Conservation (phyloP, 2,888 invertebrate genomes). For the Priocnemis perturbator region DNA sequence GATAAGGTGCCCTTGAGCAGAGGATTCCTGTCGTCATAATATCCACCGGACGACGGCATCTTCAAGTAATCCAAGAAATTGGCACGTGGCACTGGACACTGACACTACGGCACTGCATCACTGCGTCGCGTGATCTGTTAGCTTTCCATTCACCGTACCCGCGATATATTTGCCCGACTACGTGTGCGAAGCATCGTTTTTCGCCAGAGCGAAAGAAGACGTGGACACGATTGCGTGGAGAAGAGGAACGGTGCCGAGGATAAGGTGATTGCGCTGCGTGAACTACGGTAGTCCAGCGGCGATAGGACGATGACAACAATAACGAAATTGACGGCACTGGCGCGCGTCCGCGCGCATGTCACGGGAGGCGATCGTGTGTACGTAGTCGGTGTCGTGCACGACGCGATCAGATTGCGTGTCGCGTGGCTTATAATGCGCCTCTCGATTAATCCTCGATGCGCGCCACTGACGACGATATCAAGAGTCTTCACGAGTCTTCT, state of each 20-base stretch:
- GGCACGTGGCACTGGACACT: slow-evolving; percentile 72
- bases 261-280: neutral
- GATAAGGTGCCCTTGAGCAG: slow-evolving; percentile 79
- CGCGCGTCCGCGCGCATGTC: slow-evolving; percentile 25
- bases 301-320: neutral
- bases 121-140: slow-evolving; percentile 69
- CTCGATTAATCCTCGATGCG: neutral
- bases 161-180: slow-evolving; percentile 40
- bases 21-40: slow-evolving; percentile 79
- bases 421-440: neutral
- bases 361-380: slow-evolving; percentile 16
- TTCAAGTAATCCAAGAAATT: slow-evolving; percentile 73
- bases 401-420: neutral
- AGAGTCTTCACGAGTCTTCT: neutral
- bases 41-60: slow-evolving; percentile 76
- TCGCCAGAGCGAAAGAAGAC: slow-evolving; percentile 15
- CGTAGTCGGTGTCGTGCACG: slow-evolving; percentile 22
- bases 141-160: slow-evolving; percentile 64
- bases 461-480: neutral
- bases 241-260: neutral
- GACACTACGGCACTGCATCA: slow-evolving; percentile 73
- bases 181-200: slow-evolving; percentile 36
- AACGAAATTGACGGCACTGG: slow-evolving; percentile 23
- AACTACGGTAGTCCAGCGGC: no score
- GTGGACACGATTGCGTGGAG: no score